Conservation (phyloP, 2,113 vertebrate species). For the Mormyrus lacerda region DNA sequence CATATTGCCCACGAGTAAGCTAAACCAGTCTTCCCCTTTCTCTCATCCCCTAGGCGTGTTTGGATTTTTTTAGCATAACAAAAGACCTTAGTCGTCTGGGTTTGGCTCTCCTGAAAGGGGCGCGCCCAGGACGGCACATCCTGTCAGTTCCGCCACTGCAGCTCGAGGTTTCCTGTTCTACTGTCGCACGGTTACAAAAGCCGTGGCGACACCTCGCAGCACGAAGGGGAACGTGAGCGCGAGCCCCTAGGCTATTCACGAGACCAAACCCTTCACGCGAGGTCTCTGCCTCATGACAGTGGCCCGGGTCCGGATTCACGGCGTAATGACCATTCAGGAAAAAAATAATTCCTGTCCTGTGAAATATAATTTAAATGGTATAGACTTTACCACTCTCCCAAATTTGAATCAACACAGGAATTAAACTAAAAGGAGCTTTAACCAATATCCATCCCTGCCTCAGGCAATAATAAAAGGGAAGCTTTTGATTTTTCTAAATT, state of each 20-base stretch:
- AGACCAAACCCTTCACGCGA: neutral
- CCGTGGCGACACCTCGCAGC: neutral
- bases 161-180: neutral
- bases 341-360: neutral
- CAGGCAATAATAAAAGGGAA: neutral
- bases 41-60: neutral
- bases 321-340: neutral
- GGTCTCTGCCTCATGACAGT: neutral
- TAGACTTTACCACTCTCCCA: neutral
- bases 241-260: neutral
- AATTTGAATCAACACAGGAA: neutral
- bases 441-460: neutral
- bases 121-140: neutral
- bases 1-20: neutral
- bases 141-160: neutral
- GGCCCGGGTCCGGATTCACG: neutral
- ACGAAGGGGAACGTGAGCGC: neutral
- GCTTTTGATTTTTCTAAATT: neutral
- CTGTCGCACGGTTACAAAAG: neutral
- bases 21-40: neutral
- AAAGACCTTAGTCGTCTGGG: neutral
- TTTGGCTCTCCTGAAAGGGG: neutral
- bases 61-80: neutral
- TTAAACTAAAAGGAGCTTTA: neutral
- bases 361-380: neutral